Percentiles rank a stretch among this genome's conserved stretches.
phyloP scores from a whole-genome alignment of 2,888 invertebrate species.

The Aporophyla nigra region DNA sequence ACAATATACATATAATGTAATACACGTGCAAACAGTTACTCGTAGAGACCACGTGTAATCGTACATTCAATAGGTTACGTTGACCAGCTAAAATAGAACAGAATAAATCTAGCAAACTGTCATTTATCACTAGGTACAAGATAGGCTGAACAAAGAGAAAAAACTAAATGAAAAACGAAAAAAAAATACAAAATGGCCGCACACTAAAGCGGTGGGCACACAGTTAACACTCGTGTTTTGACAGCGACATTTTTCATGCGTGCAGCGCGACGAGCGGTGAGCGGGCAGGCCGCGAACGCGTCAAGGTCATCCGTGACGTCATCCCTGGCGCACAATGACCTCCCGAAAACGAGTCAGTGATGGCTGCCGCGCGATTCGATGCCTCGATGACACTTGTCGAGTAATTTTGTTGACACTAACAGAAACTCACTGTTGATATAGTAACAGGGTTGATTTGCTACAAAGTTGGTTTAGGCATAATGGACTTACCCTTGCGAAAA shows the following conservation, averaged over 20 bases:
- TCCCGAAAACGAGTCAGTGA: conserved; percentile 82
- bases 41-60: not conserved
- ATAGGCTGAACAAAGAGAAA: conserved; percentile 43
- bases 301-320: conserved; percentile 91
- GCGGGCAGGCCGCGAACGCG: conserved; percentile 76
- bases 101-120: conserved; percentile 18
- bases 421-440: conserved; percentile 66
- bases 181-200: conserved; percentile 41
- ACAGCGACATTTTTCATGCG: conserved; percentile 81
- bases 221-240: conserved; percentile 68
- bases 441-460: conserved; percentile 64
- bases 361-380: conserved; percentile 73
- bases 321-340: conserved; percentile 85
- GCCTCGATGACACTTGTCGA: conserved; percentile 76
- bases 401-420: conserved; percentile 75
- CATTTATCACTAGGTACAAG: conserved; percentile 34
- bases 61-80: not conserved
- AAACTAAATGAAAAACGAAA: conserved; percentile 17
- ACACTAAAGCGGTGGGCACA: conserved; percentile 50
- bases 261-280: conserved; percentile 71
- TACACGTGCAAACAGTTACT: not conserved
- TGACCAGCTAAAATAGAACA: conserved; percentile 9
- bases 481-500: conserved; percentile 36
- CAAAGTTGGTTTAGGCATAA: conserved; percentile 70
- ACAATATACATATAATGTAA: not conserved